Evolutionary conservation across 2,888 invertebrate species (phyloP), one percentile per base, ranked within the genome.

Genomic region (Rhingia campestris): DNA sequence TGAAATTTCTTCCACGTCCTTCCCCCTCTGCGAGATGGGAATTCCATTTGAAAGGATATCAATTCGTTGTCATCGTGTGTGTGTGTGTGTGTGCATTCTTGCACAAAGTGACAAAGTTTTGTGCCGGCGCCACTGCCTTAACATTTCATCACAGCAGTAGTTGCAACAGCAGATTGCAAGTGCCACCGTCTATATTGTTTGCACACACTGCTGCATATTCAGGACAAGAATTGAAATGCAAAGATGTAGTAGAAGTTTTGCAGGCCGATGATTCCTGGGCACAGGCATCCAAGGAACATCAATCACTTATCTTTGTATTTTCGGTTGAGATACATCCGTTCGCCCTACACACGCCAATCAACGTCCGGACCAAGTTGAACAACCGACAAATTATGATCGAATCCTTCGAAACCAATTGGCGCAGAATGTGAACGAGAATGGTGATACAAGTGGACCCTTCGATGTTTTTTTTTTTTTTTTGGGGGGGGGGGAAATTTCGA

Each of bases 41-140:
- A 54, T 45, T 14, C 22, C 70, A 49, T 49, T 45, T 74, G 54
- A 59, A 59, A 74, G 73, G 80, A 74, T 80, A 79, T 74, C 77
- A 77, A 63, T 72, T 63, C 33, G 32, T 37, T 39, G 6, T 47
- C 63, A 41, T 35, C 49, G 67, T 61, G 35, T 49, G 35, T 56
- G 76, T 70, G 76, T 47, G 61, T 67, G 47, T 35, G 47, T 53
- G 73, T 49, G 73, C 80, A 61, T 74, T 67, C 67, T 49, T 80
- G 61, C 74, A 67, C 41, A 79, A 67, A 73, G 59, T 54, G 66
- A 80, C 59, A 67, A 69, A 75, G 32, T 75, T 69, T 43, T 49
- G 22, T 43, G 51, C 56, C 56, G 4, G 39, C 45, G 22, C 22
- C 22, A 22, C 22, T 22, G 22, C 2, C 22, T 22, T 22, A 22